Conservation (phyloP, 2,888 invertebrate species). For the Tetramorium bicarinatum region DNA sequence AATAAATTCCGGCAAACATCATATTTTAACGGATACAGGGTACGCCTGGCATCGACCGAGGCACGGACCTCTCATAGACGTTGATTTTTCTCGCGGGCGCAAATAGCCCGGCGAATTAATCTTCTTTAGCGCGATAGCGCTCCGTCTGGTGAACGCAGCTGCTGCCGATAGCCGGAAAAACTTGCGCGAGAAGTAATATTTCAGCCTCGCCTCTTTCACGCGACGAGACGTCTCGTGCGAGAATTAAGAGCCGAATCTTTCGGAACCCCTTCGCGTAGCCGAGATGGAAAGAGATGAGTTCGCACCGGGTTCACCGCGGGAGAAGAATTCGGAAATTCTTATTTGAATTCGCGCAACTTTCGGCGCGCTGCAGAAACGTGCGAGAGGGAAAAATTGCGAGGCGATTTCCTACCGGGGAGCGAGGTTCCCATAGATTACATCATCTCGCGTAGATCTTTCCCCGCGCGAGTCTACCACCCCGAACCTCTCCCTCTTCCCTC, state of each 20-base stretch:
- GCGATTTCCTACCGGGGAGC: neutral
- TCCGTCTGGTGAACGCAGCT: slow-evolving; percentile 35
- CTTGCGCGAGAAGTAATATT: slow-evolving; percentile 29
- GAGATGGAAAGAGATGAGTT: slow-evolving; percentile 3
- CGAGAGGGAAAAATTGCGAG: neutral
- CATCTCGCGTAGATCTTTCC: slow-evolving; percentile 15
- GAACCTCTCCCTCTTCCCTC: neutral
- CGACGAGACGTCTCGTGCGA: neutral
- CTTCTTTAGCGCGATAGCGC: slow-evolving; percentile 16
- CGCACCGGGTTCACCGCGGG: neutral
- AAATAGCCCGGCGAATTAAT: slow-evolving; percentile 36
- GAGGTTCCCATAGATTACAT: slow-evolving; percentile 17
- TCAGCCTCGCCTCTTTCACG: slow-evolving; percentile 11
- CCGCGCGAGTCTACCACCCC: neutral
- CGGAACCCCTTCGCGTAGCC: slow-evolving; percentile 3
- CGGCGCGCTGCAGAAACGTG: slow-evolving; percentile 8
- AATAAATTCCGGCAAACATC: slow-evolving; percentile 32
- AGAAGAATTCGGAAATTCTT: slow-evolving; percentile 36
- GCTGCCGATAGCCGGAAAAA: slow-evolving; percentile 17
- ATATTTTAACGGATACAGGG: slow-evolving; percentile 33
- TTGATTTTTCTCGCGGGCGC: slow-evolving; percentile 2
- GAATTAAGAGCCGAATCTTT: slow-evolving; percentile 28
- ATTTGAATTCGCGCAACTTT: slow-evolving; percentile 14
- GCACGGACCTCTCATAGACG: neutral
- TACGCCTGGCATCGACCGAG: neutral